Evolutionary conservation across 2,113 vertebrate species (phyloP).

Genomic region (Noturus placidus): DNA sequence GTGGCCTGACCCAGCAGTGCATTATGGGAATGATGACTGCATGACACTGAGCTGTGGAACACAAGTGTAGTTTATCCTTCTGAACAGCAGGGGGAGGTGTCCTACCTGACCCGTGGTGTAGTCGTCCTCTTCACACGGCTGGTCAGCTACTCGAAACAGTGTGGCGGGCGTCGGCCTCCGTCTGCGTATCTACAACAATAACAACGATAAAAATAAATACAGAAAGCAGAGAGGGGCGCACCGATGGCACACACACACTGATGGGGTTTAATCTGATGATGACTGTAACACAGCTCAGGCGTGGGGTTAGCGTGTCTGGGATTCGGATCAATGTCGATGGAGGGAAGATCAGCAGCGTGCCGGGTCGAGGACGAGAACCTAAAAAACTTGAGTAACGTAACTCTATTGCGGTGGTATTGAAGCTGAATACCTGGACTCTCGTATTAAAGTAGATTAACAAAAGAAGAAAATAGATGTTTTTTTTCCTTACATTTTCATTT

Average conservation of each 20-base stretch:
- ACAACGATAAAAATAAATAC: constrained; percentile 23
- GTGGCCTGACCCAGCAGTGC: background rate
- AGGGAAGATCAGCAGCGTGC: no score
- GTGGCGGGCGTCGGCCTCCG: constrained; percentile 90
- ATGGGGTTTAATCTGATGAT: no score
- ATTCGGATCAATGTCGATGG: no score
- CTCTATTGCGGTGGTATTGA: no score
- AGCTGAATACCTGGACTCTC: background rate
- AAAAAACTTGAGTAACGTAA: no score
- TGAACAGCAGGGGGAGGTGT: constrained; percentile 1
- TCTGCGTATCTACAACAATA: constrained; percentile 80
- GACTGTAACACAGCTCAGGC: background rate
- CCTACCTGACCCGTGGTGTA: constrained; percentile 74
- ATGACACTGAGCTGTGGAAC: background rate
- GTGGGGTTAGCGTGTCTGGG: background rate
- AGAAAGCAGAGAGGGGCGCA: background rate
- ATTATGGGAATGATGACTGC: background rate
- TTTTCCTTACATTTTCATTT: background rate
- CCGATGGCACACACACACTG: background rate
- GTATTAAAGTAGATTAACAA: background rate
- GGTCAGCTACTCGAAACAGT: constrained; percentile 87
- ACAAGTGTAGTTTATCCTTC: constrained; percentile 5
- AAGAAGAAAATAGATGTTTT: no score
- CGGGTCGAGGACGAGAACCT: no score
- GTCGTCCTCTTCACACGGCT: constrained; percentile 84